phyloP scores from a whole-genome alignment of 2,888 invertebrate species.

The Aphelenchoides bicaudatus region DNA sequence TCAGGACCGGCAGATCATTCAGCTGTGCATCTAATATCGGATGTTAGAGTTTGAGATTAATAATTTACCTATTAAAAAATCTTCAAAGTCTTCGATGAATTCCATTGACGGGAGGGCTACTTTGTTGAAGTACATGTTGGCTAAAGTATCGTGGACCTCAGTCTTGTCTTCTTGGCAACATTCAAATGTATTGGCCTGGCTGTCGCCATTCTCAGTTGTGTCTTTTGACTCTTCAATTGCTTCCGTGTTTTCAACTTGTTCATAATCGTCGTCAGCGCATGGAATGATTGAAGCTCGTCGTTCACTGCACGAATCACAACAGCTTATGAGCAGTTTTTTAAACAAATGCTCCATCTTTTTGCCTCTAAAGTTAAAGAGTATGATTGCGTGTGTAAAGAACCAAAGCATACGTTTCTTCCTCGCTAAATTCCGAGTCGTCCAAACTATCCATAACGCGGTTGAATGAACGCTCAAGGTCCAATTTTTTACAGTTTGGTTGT shows the following conservation, averaged over 20 bases:
- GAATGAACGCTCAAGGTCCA: conserved; percentile 36
- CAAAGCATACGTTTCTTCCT: too few species aligned
- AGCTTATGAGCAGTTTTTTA: conserved; percentile 51
- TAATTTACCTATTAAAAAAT: conserved; percentile 44
- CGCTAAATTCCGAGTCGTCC: not conserved
- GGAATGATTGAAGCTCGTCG: conserved; percentile 42
- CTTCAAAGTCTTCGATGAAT: conserved; percentile 53
- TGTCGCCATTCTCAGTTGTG: conserved; percentile 40
- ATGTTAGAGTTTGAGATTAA: too few species aligned
- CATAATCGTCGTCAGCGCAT: conserved; percentile 22
- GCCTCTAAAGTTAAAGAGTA: too few species aligned
- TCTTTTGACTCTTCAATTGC: conserved; percentile 19
- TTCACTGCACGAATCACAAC: conserved; percentile 58
- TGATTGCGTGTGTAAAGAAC: too few species aligned
- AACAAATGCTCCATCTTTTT: conserved; percentile 28
- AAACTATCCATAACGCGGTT: conserved; percentile 38
- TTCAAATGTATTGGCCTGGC: conserved; percentile 46
- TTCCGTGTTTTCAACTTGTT: conserved; percentile 15
- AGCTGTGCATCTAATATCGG: conserved; percentile 60
- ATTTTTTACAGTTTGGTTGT: conserved; percentile 31
- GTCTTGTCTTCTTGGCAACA: conserved; percentile 54
- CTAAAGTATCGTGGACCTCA: conserved; percentile 52
- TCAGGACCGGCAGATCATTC: conserved; percentile 58
- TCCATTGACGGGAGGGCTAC: conserved; percentile 58
- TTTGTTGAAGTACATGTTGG: conserved; percentile 55